Evolutionary conservation across 2,797 vertebrate genomes (phyloP).

Genomic region (Chromobotia macracanthus): DNA sequence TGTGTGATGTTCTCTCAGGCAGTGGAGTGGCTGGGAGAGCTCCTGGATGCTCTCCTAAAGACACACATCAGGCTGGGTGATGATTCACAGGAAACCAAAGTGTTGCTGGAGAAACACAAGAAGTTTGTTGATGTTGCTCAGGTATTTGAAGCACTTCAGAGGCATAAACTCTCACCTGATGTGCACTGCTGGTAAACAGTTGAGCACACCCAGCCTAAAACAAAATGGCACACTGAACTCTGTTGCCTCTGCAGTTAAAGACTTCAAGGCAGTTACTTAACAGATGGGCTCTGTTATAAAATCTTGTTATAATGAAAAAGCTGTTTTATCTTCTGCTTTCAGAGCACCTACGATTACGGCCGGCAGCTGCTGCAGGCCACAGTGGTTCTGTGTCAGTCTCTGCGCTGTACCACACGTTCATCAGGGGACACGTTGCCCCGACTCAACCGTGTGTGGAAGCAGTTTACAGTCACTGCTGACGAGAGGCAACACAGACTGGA

Average conservation of each 20-base stretch:
- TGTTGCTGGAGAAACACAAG: conserved; percentile 95
- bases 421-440: conserved; percentile 95
- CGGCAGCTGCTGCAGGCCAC: conserved; percentile 96
- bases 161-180: too few relatives aligned
- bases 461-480: conserved; percentile 91
- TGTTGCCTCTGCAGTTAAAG: too few relatives aligned
- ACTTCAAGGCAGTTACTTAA: background rate
- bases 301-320: too few relatives aligned
- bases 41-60: conserved; percentile 93
- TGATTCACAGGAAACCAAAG: conserved; percentile 91
- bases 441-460: conserved; percentile 96
- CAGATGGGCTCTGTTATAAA: background rate
- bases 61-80: conserved; percentile 93
- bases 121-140: conserved; percentile 99
- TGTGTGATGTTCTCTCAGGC: conserved; percentile 73
- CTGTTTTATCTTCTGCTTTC: conserved; percentile 12
- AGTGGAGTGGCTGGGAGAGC: conserved; percentile 94
- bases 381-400: conserved; percentile 94
- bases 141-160: conserved; percentile 71
- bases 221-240: too few relatives aligned
- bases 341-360: conserved; percentile 98
- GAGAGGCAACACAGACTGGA: conserved; percentile 91
- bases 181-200: too few relatives aligned
- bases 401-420: conserved; percentile 92
- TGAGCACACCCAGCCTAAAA: too few relatives aligned